A percentile compares a stretch with the other conserved stretches of the same genome.
Evolutionary conservation across 2,113 vertebrate species (phyloP).

Genomic region (Tautogolabrus adspersus): DNA sequence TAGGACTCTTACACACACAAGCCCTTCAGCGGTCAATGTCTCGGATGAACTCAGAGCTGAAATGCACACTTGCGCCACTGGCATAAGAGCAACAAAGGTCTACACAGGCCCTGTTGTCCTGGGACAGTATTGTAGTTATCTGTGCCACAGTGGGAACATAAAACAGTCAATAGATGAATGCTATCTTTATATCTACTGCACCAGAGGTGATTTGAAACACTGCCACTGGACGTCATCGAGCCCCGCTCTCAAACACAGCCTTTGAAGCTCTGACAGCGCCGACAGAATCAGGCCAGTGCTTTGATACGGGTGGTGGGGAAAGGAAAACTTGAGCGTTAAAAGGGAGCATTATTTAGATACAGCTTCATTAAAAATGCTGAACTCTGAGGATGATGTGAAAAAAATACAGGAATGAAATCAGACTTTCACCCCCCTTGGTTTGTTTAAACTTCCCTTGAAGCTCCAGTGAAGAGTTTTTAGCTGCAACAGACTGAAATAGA

Average conservation of each 20-base stretch:
- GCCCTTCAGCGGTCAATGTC: constrained; percentile 62
- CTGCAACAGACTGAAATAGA: no score
- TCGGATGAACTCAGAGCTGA: constrained; percentile 70
- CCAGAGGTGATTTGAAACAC: constrained; percentile 81
- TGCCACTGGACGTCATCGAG: constrained; percentile 76
- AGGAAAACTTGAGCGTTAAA: constrained; percentile 54
- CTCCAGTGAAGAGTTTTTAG: no score
- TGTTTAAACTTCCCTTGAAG: not conserved
- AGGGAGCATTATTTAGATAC: constrained; percentile 65
- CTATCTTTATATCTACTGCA: constrained; percentile 81
- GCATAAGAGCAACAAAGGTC: constrained; percentile 76
- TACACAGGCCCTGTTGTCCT: constrained; percentile 78
- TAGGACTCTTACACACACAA: constrained; percentile 50
- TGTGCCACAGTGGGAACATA: constrained; percentile 76
- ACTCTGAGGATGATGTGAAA: constrained; percentile 31
- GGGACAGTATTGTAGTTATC: constrained; percentile 80
- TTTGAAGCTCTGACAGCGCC: constrained; percentile 74
- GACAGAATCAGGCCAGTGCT: constrained; percentile 77
- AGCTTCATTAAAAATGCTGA: constrained; percentile 47
- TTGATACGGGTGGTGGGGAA: constrained; percentile 63
- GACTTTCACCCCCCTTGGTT: not conserved
- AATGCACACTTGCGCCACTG: constrained; percentile 78
- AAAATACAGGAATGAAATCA: constrained; percentile 28
- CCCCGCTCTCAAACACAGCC: constrained; percentile 60
- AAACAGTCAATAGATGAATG: constrained; percentile 81